Conservation (phyloP, 2,113 vertebrate genomes). For the Micronycteris hirsuta region DNA sequence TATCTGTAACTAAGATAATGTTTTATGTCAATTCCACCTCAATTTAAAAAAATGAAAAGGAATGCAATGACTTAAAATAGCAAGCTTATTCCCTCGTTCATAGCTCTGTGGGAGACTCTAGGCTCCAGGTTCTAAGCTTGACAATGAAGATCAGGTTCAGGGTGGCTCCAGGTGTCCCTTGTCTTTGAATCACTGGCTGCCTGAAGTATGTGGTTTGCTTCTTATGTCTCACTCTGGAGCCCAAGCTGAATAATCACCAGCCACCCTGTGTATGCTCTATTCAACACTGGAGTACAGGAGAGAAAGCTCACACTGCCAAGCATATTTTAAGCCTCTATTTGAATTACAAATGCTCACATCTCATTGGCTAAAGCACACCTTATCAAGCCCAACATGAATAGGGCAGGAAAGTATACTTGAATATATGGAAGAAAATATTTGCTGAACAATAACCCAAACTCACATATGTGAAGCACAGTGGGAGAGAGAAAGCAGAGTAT, state of each 20-base stretch:
- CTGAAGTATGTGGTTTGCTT: not conserved
- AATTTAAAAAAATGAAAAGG: not conserved
- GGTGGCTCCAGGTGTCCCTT: not conserved
- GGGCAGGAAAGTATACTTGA: not conserved
- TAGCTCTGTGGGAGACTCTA: not conserved
- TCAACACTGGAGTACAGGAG: not conserved
- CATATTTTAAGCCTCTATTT: not conserved
- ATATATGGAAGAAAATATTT: not conserved
- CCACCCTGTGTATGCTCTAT: not conserved
- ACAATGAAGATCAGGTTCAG: not conserved
- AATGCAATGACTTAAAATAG: not conserved
- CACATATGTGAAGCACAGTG: not conserved
- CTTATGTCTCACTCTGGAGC: not conserved
- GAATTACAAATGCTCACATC: not conserved
- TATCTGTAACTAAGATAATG: not conserved
- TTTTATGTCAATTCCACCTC: not conserved
- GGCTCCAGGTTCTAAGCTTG: not conserved
- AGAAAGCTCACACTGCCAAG: not conserved
- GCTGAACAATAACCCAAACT: conserved; percentile 1
- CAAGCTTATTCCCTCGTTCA: not conserved
- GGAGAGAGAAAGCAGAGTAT: not conserved
- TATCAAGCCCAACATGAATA: not conserved
- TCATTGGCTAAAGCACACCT: not conserved
- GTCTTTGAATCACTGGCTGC: not conserved
- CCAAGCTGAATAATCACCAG: not conserved